phyloP scores from a whole-genome alignment of 2,888 invertebrate genomes.

The Gastracanthus pulcherrimus region DNA sequence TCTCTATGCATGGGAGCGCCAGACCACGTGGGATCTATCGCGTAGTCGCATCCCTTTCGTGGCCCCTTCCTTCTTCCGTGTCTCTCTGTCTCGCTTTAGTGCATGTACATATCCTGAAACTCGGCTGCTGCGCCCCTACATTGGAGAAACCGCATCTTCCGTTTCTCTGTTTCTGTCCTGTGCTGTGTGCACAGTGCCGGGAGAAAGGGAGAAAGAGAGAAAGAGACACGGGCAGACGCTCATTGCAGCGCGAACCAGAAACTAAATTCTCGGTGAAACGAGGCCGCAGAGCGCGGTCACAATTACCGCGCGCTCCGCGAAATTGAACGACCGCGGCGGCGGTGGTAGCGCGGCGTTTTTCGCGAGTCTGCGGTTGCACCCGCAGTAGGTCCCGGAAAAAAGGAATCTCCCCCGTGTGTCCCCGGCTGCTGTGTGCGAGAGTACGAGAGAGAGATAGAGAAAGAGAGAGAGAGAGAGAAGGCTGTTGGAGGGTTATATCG shows the following conservation, averaged over 20 bases:
- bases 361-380: conserved; percentile 60
- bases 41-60: too few species aligned
- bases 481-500: background rate
- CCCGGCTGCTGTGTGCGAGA: too few species aligned
- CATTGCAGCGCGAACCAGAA: conserved; percentile 64
- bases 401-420: conserved; percentile 7
- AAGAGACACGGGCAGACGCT: conserved; percentile 8
- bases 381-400: background rate
- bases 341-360: conserved; percentile 68
- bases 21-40: conserved; percentile 36
- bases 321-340: conserved; percentile 70
- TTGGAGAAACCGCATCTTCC: conserved; percentile 16
- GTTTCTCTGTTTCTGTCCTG: background rate
- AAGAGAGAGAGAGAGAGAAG: too few species aligned
- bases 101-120: background rate
- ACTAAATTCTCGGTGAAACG: conserved; percentile 72
- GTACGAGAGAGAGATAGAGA: too few species aligned
- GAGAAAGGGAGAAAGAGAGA: background rate
- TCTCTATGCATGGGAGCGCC: conserved; percentile 36
- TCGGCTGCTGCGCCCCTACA: background rate
- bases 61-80: background rate
- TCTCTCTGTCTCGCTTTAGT: background rate
- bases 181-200: background rate
- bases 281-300: conserved; percentile 72
- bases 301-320: conserved; percentile 70